Evolutionary conservation across 2,888 invertebrate genomes (phyloP).

Genomic region (Hoplodrina blanda): DNA sequence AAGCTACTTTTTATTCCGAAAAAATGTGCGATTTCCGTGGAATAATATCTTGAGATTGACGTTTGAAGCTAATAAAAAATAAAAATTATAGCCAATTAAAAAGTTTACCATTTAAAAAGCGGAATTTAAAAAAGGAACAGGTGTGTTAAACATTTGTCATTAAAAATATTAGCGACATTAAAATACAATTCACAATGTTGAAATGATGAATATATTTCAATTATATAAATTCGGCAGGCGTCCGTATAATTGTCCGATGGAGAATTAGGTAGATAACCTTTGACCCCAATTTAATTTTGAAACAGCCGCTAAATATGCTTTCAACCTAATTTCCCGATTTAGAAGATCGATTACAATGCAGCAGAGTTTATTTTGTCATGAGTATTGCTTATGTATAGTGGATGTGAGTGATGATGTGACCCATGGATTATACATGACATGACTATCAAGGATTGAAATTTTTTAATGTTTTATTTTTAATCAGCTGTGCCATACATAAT

Average conservation of each 20-base stretch:
- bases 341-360: slow-evolving; percentile 35
- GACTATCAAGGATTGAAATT: too few species aligned
- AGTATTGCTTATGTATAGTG: background rate
- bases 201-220: slow-evolving; percentile 30
- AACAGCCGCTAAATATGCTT: slow-evolving; percentile 45
- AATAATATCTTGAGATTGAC: too few species aligned
- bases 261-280: slow-evolving; percentile 27
- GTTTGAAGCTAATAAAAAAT: too few species aligned
- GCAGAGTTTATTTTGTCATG: slow-evolving; percentile 4
- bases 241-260: slow-evolving; percentile 5
- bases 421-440: too few species aligned
- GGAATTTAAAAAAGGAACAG: background rate
- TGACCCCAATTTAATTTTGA: slow-evolving; percentile 55
- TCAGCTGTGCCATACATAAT: too few species aligned
- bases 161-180: slow-evolving; percentile 3
- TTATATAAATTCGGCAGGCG: slow-evolving; percentile 24
- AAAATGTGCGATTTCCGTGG: too few species aligned
- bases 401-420: too few species aligned
- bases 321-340: slow-evolving; percentile 61
- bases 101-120: too few species aligned
- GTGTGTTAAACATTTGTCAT: background rate
- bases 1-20: too few species aligned
- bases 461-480: too few species aligned
- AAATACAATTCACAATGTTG: background rate
- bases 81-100: too few species aligned